Evolutionary conservation across 2,797 vertebrate species (phyloP).

Genomic region (Amblyraja radiata): DNA sequence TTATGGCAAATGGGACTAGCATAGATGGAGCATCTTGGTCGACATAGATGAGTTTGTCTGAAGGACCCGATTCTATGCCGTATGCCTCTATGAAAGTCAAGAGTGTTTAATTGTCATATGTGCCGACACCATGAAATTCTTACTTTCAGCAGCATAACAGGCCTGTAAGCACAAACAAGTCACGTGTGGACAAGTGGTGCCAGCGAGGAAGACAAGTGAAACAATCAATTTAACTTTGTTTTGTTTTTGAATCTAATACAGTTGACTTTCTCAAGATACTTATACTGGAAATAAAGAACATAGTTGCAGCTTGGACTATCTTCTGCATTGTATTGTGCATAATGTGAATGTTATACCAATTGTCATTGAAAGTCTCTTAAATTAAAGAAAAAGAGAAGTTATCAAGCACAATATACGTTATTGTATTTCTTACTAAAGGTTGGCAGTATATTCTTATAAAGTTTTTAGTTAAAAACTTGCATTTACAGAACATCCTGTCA

Average conservation of each 20-base stretch:
- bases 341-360: background rate
- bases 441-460: background rate
- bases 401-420: background rate
- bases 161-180: background rate
- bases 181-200: background rate
- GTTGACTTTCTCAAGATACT: background rate
- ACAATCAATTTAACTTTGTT: background rate
- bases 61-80: too few species aligned
- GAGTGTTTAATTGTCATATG: too few species aligned
- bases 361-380: background rate
- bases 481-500: background rate
- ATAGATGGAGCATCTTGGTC: too few species aligned
- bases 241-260: background rate
- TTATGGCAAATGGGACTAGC: too few species aligned
- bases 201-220: background rate
- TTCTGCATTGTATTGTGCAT: constrained; percentile 9
- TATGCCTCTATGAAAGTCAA: too few species aligned
- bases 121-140: too few species aligned
- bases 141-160: too few species aligned
- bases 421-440: background rate
- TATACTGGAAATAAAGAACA: background rate
- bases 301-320: background rate
- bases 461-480: background rate
- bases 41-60: too few species aligned
- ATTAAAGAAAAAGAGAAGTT: constrained; percentile 10